Conservation (phyloP, 64 coral and sea anemone genomes). For the Porites lutea region DNA sequence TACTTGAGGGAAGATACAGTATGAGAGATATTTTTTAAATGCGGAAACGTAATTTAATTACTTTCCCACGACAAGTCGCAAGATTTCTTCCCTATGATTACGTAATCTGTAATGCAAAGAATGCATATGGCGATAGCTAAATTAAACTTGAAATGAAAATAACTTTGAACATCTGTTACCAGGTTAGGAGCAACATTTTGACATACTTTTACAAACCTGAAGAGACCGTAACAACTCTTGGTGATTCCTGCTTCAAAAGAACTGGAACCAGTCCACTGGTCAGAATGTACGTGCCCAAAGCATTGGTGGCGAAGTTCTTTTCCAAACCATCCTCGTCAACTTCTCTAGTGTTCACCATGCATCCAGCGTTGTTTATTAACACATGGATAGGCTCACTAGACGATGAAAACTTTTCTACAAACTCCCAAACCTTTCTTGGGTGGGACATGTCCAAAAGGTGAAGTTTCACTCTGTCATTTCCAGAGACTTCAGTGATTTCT, state of each 20-base stretch:
- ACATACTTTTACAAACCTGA: constrained; percentile 71
- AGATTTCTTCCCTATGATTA: no score
- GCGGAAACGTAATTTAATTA: background rate
- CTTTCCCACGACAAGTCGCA: no score
- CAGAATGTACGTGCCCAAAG: constrained; percentile 94
- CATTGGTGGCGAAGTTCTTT: constrained; percentile 99
- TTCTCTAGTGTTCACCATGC: constrained; percentile 90
- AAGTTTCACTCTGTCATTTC: constrained; percentile 79
- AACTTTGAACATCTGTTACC: background rate
- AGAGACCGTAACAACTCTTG: constrained; percentile 89
- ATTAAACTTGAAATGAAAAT: background rate
- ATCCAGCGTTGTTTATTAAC: constrained; percentile 93
- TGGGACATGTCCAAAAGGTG: constrained; percentile 94
- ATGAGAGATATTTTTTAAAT: no score
- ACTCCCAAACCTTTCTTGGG: constrained; percentile 85
- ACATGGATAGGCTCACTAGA: constrained; percentile 71
- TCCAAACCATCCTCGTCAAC: constrained; percentile 86
- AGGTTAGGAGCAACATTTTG: background rate
- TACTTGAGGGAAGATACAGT: no score
- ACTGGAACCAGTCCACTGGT: constrained; percentile 78
- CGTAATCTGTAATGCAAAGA: no score
- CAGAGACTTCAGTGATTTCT: constrained; percentile 75
- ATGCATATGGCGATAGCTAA: no score
- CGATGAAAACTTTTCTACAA: constrained; percentile 71
- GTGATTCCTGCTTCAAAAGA: constrained; percentile 77